Evolutionary conservation across 2,797 vertebrate genomes (phyloP), one percentile per base, ranked within the genome.

Genomic region (Sarcoramphus papa): DNA sequence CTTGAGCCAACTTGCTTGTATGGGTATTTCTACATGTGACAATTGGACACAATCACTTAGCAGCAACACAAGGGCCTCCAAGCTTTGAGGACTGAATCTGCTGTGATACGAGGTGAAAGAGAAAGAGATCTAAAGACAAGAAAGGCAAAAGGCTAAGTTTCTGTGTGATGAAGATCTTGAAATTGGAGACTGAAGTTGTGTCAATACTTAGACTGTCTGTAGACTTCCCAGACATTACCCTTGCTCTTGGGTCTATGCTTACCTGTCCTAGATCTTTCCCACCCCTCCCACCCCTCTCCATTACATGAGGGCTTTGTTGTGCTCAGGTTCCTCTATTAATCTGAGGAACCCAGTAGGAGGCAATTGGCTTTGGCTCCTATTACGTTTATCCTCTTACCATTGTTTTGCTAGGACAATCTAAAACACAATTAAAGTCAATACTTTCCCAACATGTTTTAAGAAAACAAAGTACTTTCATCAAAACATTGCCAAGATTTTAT

Each of bases 331-430:
- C 56, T 88, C 57, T 78, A 21, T 47, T 75, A 89, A 92, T 48
- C 74, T 57, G 60, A 89, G 95, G 45, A 93, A 85, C 92, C 20
- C 84, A 85, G 86, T 17, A 94, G 93, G 94, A 96, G 95, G 84
- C 70, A 96, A 77, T 68, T 93, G 45, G 81, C 81, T 92, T 90
- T 82, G 85, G 78, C 64, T 95, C 74, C 80, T 85, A 7, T 94
- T 93, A 80, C 0, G 0, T 90, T 92, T 90, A 87, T 86, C 70
- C 45, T 88, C 78, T 78, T 65, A 92, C 78, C 78, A 95, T 93
- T 96, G 93, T 96, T 94, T 91, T 81, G 45, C 57, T 62, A 84
- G 81, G 75, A 83, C 91, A 93, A 95, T 90, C 59, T 83, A 75
- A 91, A 89, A 69, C 6, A 18, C 50, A 93, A 85, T 75, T 85